Conservation (phyloP, 2,888 invertebrate species). For the Drosophila peninsularis region DNA sequence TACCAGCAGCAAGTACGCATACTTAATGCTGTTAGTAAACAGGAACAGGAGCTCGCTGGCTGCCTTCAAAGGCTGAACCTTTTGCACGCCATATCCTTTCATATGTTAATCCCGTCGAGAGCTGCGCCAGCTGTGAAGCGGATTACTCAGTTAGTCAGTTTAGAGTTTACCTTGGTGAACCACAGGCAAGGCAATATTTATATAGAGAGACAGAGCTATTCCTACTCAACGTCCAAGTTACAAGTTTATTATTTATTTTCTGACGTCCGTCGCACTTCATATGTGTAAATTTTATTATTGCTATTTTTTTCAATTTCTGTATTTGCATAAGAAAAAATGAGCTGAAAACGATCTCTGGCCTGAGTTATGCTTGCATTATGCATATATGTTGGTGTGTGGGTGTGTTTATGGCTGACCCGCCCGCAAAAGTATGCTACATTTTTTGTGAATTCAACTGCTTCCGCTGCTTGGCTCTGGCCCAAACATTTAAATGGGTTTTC, state of each 20-base stretch:
- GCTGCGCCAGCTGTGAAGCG: conserved; percentile 36
- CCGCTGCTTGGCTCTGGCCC: conserved; percentile 28
- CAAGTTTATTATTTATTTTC: conserved; percentile 46
- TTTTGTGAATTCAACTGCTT: conserved; percentile 10
- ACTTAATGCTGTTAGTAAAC: conserved; percentile 52
- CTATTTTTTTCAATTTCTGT: conserved; percentile 43
- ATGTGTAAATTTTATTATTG: conserved; percentile 25
- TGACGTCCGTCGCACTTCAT: conserved; percentile 29
- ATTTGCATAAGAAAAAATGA: conserved; percentile 45
- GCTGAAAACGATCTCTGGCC: conserved; percentile 27
- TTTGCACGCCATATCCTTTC: conserved; percentile 53
- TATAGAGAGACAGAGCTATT: not conserved
- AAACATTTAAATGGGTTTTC: conserved; percentile 74
- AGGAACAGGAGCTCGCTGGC: conserved; percentile 11
- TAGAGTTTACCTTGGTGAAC: conserved; percentile 30
- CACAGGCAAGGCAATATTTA: conserved; percentile 9
- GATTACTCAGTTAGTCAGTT: conserved; percentile 40
- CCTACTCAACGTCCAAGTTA: conserved; percentile 10
- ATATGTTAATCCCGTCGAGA: conserved; percentile 64
- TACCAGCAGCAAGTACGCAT: conserved; percentile 40
- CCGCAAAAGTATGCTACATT: conserved; percentile 50
- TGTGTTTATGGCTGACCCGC: conserved; percentile 26
- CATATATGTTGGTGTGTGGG: not conserved
- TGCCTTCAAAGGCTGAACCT: conserved; percentile 46
- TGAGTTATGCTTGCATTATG: conserved; percentile 37